Percentiles rank a stretch among this genome's conserved stretches.
Conservation (phyloP, 2,113 vertebrate species). For the Calidris pygmaea region DNA sequence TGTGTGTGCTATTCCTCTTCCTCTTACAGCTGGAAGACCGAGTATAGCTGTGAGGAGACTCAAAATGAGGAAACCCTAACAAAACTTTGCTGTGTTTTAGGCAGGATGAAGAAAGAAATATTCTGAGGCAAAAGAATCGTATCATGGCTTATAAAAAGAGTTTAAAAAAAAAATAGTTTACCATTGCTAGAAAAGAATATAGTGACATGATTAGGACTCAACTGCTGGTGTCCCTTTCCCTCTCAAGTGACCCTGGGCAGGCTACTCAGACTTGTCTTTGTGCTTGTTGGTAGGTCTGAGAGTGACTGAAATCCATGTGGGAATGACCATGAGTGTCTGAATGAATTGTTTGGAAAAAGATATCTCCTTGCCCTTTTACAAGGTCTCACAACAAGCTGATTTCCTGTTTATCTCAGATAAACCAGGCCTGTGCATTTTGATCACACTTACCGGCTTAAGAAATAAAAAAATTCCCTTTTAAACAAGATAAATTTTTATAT, state of each 20-base stretch:
- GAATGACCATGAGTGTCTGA: not conserved
- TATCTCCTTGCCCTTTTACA: not conserved
- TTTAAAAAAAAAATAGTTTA: not conserved
- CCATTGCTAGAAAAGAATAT: not conserved
- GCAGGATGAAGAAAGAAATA: not conserved
- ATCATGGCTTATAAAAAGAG: not conserved
- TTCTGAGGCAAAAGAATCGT: not conserved
- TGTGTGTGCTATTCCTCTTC: not conserved
- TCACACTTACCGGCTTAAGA: not conserved
- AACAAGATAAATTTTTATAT: not conserved
- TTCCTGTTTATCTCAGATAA: conserved; percentile 34
- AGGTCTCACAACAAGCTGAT: not conserved
- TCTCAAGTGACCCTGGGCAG: not conserved
- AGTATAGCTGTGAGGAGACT: not conserved
- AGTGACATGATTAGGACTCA: not conserved
- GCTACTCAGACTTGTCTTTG: not conserved
- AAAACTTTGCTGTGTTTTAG: not conserved
- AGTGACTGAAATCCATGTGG: not conserved
- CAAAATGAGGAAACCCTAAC: not conserved
- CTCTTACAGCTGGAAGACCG: not conserved
- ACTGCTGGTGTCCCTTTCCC: not conserved
- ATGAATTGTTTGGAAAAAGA: not conserved
- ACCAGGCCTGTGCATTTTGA: not conserved
- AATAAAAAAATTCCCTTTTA: not conserved
- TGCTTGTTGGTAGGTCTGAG: not conserved